These are phyloP conservation scores for Notocelia uddmanniana DNA, from an alignment of 2,888 invertebrate species.

Conservation along the genomic window DNA sequence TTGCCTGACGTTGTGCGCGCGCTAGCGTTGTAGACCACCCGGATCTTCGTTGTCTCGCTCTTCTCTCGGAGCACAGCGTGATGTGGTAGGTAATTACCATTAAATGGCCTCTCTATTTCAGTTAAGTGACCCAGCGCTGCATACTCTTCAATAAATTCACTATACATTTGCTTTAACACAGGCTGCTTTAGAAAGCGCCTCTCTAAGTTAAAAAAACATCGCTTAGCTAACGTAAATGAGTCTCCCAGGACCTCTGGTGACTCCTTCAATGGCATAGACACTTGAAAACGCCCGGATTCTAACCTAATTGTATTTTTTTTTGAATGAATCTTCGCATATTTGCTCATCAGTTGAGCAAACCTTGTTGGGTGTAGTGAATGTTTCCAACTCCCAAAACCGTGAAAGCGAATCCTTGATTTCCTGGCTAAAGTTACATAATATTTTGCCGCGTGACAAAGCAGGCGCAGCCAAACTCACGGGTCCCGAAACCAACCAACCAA, in stretches of 20 bases:
- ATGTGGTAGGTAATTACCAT: conserved; percentile 19
- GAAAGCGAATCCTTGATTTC: conserved; percentile 20
- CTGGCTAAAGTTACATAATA: conserved; percentile 7
- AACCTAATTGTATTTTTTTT: neutral
- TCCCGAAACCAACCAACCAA: conserved; percentile 22
- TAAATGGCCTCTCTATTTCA: conserved; percentile 1
- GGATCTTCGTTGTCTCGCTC: conserved; percentile 6
- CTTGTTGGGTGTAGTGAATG: conserved; percentile 9
- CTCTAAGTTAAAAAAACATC: conserved; percentile 16
- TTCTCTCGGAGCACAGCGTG: conserved; percentile 21
- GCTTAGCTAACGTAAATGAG: conserved; percentile 7
- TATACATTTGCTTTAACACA: conserved; percentile 12
- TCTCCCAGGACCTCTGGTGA: conserved; percentile 10
- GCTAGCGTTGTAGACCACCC: conserved; percentile 2
- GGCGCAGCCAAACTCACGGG: neutral
- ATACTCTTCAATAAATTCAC: conserved; percentile 10
- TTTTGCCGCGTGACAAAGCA: neutral
- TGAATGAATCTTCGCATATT: conserved; percentile 13
- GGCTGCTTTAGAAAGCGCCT: conserved; percentile 16
- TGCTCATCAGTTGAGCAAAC: conserved; percentile 14
- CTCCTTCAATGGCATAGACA: conserved; percentile 11
- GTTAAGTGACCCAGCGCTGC: conserved; percentile 7
- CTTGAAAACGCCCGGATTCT: conserved; percentile 6
- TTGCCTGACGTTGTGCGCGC: conserved; percentile 6
- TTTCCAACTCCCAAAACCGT: conserved; percentile 11